Evolutionary conservation across 1,140 invertebrate species (phyloP).

Genomic region (Acromyrmex echinatior): DNA sequence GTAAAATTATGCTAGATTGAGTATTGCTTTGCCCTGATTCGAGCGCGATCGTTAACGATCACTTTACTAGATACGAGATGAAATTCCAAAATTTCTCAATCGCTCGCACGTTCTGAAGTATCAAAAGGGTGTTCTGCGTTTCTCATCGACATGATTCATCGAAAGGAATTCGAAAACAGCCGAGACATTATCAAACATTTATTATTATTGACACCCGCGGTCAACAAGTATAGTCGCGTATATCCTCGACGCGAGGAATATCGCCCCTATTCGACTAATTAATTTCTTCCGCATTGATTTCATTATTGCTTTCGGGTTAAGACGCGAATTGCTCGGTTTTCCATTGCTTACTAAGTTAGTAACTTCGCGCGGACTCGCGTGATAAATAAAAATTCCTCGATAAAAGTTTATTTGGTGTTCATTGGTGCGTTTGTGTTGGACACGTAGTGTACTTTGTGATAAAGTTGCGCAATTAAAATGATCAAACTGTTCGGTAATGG

Average conservation of each 20-base stretch:
- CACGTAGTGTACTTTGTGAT: neutral
- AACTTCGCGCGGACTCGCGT: slow-evolving; percentile 13
- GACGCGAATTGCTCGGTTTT: slow-evolving; percentile 38
- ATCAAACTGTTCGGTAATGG: slow-evolving; percentile 17
- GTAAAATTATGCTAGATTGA: slow-evolving; percentile 61
- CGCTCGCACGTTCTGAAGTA: slow-evolving; percentile 43
- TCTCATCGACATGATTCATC: slow-evolving; percentile 53
- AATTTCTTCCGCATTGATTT: slow-evolving; percentile 34
- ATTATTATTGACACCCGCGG: slow-evolving; percentile 45
- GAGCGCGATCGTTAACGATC: slow-evolving; percentile 36
- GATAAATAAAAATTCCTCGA: slow-evolving; percentile 35
- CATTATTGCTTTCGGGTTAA: slow-evolving; percentile 52
- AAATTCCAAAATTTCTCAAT: slow-evolving; percentile 47
- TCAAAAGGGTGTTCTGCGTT: slow-evolving; percentile 56
- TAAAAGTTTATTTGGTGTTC: slow-evolving; percentile 48
- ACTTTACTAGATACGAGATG: slow-evolving; percentile 29
- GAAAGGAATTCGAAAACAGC: slow-evolving; percentile 53
- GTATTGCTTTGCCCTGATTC: slow-evolving; percentile 54
- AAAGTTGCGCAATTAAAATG: slow-evolving; percentile 29
- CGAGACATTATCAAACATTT: slow-evolving; percentile 58
- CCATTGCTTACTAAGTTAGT: neutral
- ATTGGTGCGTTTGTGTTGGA: slow-evolving; percentile 17
- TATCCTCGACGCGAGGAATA: neutral
- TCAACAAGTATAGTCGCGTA: slow-evolving; percentile 25
- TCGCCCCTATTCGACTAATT: slow-evolving; percentile 48